These are phyloP conservation scores for Amyelois transitella DNA, from an alignment of 1,140 invertebrate genomes.

Conservation along the genomic window DNA sequence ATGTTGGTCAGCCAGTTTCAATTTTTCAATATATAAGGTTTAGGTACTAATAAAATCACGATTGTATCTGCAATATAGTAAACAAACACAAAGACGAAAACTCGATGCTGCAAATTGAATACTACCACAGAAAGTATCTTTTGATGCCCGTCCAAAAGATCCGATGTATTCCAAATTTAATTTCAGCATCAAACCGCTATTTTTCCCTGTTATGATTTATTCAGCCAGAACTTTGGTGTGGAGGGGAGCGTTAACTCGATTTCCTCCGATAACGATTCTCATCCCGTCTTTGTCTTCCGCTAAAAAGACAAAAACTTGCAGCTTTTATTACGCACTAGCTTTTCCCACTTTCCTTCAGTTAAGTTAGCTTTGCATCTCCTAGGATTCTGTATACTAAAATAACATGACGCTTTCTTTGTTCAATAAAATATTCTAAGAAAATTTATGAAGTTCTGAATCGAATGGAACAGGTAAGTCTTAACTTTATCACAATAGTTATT, in stretches of 20 bases:
- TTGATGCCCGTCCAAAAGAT: background rate
- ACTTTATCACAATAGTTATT: too few species aligned
- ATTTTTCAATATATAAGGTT: too few species aligned
- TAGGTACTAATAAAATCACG: too few species aligned
- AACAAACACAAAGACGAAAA: background rate
- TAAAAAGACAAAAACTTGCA: background rate
- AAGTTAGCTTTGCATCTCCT: background rate
- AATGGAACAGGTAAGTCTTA: too few species aligned
- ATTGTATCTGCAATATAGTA: too few species aligned
- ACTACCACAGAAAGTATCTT: background rate
- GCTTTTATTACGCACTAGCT: background rate
- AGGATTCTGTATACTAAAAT: too few species aligned
- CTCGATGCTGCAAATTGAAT: background rate
- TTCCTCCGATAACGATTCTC: background rate
- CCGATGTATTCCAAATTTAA: background rate
- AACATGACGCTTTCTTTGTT: too few species aligned
- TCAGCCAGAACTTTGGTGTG: background rate
- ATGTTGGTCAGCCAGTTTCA: too few species aligned
- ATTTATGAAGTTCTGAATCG: too few species aligned
- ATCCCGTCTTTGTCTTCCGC: background rate
- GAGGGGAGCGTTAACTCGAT: background rate
- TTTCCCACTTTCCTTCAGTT: background rate
- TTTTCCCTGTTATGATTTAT: background rate
- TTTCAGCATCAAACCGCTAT: background rate
- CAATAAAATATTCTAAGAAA: too few species aligned